These are phyloP conservation scores for Malurus melanocephalus DNA, from an alignment of 2,113 vertebrate species.

Conservation along the genomic window DNA sequence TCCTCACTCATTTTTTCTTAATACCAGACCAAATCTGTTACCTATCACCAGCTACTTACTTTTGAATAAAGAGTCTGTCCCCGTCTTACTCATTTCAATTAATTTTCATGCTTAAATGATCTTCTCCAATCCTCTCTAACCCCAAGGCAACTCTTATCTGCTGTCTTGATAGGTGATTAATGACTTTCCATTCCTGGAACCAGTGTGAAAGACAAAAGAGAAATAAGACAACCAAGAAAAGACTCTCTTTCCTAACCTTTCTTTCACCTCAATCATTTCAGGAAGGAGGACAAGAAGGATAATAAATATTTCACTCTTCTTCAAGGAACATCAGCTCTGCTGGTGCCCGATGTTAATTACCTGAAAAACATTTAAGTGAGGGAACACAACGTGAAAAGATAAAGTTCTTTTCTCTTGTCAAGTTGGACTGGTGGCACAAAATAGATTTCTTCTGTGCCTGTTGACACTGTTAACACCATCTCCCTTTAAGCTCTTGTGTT, in stretches of 20 bases:
- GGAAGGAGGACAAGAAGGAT: background rate
- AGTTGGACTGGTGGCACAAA: background rate
- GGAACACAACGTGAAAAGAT: background rate
- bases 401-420: background rate
- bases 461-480: background rate
- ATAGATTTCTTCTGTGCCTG: background rate
- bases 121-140: background rate
- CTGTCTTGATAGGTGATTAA: constrained; percentile 44
- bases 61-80: constrained; percentile 3
- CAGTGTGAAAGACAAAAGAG: constrained; percentile 14
- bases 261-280: constrained; percentile 22
- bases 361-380: background rate
- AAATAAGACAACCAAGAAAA: constrained; percentile 18
- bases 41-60: constrained; percentile 20
- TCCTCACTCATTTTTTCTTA: constrained; percentile 11
- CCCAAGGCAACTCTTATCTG: constrained; percentile 1
- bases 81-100: background rate
- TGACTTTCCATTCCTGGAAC: constrained; percentile 37
- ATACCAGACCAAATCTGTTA: background rate
- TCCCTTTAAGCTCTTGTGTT: background rate
- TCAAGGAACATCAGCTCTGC: background rate
- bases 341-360: constrained; percentile 1
- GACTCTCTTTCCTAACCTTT: constrained; percentile 14
- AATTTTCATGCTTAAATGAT: constrained; percentile 20
- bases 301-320: constrained; percentile 17